A percentile compares a stretch with the other conserved stretches of the same genome.
phyloP scores from a whole-genome alignment of 1,140 invertebrate species.

The Caerostris extrusa region DNA sequence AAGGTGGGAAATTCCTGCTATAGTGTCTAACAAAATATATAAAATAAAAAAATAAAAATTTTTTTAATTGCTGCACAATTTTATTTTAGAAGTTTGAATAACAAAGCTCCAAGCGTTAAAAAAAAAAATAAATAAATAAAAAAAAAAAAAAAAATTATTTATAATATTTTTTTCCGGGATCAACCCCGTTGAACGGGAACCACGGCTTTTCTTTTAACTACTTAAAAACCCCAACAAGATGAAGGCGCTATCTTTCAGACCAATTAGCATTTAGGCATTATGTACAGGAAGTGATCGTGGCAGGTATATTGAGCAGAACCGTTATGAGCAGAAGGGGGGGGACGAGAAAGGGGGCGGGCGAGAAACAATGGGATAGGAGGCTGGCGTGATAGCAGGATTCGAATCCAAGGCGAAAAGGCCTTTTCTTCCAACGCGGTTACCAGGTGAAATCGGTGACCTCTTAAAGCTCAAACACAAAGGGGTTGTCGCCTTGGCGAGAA shows the following conservation, averaged over 20 bases:
- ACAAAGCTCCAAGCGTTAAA: not conserved
- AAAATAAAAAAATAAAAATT: too few species aligned
- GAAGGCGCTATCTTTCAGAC: not conserved
- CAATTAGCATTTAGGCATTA: not conserved
- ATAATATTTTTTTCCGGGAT: not conserved
- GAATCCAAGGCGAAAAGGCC: conserved; percentile 1
- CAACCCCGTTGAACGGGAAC: not conserved
- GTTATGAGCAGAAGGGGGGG: not conserved
- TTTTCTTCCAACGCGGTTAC: conserved; percentile 50
- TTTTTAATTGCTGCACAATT: too few species aligned
- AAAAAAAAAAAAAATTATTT: not conserved
- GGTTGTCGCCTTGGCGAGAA: not conserved
- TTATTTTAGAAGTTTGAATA: not conserved
- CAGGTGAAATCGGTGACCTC: conserved; percentile 70
- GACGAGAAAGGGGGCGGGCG: not conserved
- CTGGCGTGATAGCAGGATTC: conserved; percentile 36
- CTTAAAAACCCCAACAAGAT: not conserved
- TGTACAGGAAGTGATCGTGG: not conserved
- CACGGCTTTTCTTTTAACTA: not conserved
- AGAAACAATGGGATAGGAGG: conserved; percentile 2
- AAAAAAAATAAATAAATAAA: too few species aligned
- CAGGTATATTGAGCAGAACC: not conserved
- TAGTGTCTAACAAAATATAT: too few species aligned
- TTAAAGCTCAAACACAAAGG: conserved; percentile 29
- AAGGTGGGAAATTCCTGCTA: too few species aligned